Evolutionary conservation across 2,888 invertebrate species (phyloP), one percentile per base, ranked within the genome.

Genomic region (Brachynemurus nebulosus): DNA sequence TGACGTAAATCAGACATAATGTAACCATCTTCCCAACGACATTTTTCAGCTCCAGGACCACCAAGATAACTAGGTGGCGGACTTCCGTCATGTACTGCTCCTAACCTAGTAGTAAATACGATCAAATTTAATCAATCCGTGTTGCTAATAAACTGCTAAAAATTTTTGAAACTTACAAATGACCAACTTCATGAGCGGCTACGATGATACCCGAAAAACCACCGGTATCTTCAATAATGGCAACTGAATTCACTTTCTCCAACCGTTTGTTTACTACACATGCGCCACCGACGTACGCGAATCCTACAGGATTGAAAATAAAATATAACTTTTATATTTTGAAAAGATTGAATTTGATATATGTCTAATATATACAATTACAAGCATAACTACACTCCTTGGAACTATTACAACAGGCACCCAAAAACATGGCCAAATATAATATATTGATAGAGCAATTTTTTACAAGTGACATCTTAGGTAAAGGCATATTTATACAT

Each of bases 121-220:
- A 20, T 21, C 2, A 19, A 12, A 18, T 20, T 1, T 5, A 9
- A 5, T 9, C 11, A 4, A 2, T 12, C 2, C 11, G 6, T 2
- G 8, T 40, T 41, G n/a, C 14, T 30, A n/a, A 30, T 41, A 17
- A 19, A 9, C 11, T 33, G 12, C 4, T 4, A 14, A 17, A 41
- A 30, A 9, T 16, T 41, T 41, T 33, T 45, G 40, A 36, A 49
- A 79, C 90, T 85, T 75, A 92, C 91, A 93, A 76, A 73, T 93
- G 92, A 55, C 92, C 92, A 54, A 92, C 90, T 83, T 93, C 92
- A 64, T 93, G 92, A 52, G 92, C 92, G 47, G 92, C 92, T 2
- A 93, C 92, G 59, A 93, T 93, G 60, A 93, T 92, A 50, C 92
- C 92, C 56, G 91, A 91, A 71, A 92, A 93, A 53, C 92, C 92